Base-by-base conservation (phyloP, 2,797 vertebrate species). In the Aplochiton taeniatus region DNA sequence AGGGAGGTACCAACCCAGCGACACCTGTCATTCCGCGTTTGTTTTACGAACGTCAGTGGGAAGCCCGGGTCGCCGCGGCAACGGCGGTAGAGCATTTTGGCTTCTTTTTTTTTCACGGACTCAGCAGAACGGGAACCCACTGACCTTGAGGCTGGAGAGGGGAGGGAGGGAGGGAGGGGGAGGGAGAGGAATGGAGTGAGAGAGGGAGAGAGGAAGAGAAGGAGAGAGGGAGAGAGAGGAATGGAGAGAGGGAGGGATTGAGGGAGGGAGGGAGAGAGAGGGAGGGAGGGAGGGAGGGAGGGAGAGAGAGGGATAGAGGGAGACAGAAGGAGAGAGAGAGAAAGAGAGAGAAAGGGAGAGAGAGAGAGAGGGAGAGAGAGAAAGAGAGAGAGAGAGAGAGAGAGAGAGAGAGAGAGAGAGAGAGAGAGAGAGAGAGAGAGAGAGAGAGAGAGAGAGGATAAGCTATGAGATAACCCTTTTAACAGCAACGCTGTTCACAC, bases 11-110 rank as follows among this genome's bases (percentile, higher is more conserved):
- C 57, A 17, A 72, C 46, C 52, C 63, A 64, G 70, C 62, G 84
- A 90, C 87, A 91, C 86, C 85, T 90, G 90, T 89, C 91, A 90
- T 78, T 91, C 85, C 78, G 44, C 1, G 70, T 90, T 91, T 91
- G 80, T 75, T 90, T 89, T 91, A 89, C 87, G 80, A 82, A 85
- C 60, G 49, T 90, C 87, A 88, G 80, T 74, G 70, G 78, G 61
- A 62, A 58, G 80, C 73, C 75, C 42, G 87, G 84, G 31, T 2
- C 31, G 31, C 31, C 31, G 31, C 31, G 31, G 31, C 31, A 31
- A 31, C 31, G 31, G 31, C 31, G 6, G 86, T 77, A 70, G 74
- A 75, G 66, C 65, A 20, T 74, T 64, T 66, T 77, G 83, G 69
- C 63, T 58, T 66, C 76, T 45, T 31, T 12, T 47, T 43, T 46